Evolutionary conservation across 2,797 vertebrate species (phyloP).

Genomic region (Anableps anableps): DNA sequence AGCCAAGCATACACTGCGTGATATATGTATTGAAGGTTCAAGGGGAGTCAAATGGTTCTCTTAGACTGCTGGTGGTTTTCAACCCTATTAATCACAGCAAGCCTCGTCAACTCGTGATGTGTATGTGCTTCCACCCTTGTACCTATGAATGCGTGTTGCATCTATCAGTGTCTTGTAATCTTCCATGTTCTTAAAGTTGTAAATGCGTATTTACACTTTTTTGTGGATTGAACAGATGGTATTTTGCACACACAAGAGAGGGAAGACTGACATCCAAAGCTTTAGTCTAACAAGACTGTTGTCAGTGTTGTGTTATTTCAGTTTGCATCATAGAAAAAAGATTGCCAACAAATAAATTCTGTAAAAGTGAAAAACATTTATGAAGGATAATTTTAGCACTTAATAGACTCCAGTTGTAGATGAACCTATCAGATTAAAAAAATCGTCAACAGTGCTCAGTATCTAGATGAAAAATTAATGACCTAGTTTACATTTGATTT

Average conservation of each 20-base stretch:
- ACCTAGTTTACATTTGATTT: background rate
- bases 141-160: constrained; percentile 5
- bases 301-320: constrained; percentile 46
- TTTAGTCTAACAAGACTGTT: constrained; percentile 51
- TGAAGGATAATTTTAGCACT: constrained; percentile 8
- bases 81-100: constrained; percentile 80
- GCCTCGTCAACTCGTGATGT: constrained; percentile 62
- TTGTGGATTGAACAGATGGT: constrained; percentile 14
- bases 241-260: constrained; percentile 27
- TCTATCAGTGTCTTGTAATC: constrained; percentile 6
- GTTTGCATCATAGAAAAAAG: constrained; percentile 16
- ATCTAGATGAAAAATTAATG: constrained; percentile 6
- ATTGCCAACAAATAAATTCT: constrained; percentile 15
- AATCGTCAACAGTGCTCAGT: background rate
- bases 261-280: constrained; percentile 39
- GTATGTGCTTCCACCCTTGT: constrained; percentile 17
- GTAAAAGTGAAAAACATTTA: constrained; percentile 34
- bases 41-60: constrained; percentile 66
- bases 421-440: background rate
- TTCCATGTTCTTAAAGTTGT: constrained; percentile 6
- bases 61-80: constrained; percentile 76
- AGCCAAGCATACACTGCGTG: constrained; percentile 60
- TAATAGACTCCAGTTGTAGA: constrained; percentile 11
- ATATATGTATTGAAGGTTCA: constrained; percentile 62
- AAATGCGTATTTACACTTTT: constrained; percentile 20